A percentile compares a stretch with the other conserved stretches of the same genome.
phyloP scores from a whole-genome alignment of 2,888 invertebrate species.

The Drosophila flavopinicola region DNA sequence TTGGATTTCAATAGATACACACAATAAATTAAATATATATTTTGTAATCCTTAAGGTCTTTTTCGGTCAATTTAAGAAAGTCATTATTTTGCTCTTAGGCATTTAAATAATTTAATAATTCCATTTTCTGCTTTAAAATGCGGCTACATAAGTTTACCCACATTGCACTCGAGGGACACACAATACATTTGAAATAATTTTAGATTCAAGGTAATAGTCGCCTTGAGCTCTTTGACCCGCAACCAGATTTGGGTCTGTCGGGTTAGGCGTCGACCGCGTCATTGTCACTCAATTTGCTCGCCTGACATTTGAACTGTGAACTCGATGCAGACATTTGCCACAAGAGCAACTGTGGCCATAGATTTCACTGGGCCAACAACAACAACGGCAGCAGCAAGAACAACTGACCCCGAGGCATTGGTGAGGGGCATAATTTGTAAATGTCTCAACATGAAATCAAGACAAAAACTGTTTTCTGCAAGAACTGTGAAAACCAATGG shows the following conservation, averaged over 20 bases:
- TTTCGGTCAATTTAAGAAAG: too few species aligned
- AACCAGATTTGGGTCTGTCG: conserved; percentile 10
- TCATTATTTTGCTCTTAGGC: not conserved
- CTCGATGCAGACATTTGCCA: conserved; percentile 37
- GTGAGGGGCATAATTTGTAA: conserved; percentile 67
- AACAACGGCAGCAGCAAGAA: conserved; percentile 16
- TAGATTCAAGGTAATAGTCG: conserved; percentile 19
- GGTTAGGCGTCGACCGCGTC: conserved; percentile 47
- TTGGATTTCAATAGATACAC: too few species aligned
- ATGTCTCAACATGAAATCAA: conserved; percentile 70
- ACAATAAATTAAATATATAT: too few species aligned
- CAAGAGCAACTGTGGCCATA: conserved; percentile 34
- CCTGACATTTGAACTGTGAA: conserved; percentile 67
- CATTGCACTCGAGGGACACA: conserved; percentile 4
- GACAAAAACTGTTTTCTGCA: conserved; percentile 49
- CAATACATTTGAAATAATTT: conserved; percentile 16
- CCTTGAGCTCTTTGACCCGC: conserved; percentile 25
- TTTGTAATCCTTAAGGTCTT: too few species aligned
- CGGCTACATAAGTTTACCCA: not conserved
- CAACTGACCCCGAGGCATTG: conserved; percentile 35
- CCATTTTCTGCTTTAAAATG: not conserved
- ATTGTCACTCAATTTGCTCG: conserved; percentile 64
- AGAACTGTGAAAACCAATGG: conserved; percentile 1
- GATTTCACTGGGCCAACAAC: conserved; percentile 17
- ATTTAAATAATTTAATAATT: not conserved